These are phyloP conservation scores for Remorina albescens DNA, from an alignment of 2,797 vertebrate species.

Conservation along the genomic window DNA sequence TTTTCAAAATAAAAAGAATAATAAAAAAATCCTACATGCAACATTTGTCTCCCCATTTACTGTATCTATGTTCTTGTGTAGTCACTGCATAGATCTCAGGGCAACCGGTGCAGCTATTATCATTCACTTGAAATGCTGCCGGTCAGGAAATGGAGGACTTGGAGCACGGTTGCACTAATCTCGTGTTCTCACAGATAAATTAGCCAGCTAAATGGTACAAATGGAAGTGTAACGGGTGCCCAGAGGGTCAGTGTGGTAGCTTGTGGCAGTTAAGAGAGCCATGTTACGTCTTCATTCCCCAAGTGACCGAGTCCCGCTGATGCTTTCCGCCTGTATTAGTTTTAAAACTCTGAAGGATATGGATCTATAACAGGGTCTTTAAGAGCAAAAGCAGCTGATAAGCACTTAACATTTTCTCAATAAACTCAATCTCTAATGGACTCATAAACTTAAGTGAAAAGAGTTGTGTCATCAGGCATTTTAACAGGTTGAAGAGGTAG, in stretches of 20 bases:
- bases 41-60: neutral
- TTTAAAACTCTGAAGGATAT: neutral
- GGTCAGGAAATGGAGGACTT: neutral
- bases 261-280: conserved; percentile 10
- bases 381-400: conserved; percentile 1
- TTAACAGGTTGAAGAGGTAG: neutral
- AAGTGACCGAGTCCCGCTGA: conserved; percentile 8
- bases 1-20: no score
- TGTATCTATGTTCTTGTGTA: neutral
- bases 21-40: no score
- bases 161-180: conserved; percentile 7
- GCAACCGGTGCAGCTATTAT: conserved; percentile 18
- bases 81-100: conserved; percentile 21
- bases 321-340: neutral
- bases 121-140: conserved; percentile 23
- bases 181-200: conserved; percentile 17
- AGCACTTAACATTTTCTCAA: conserved; percentile 22
- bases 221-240: conserved; percentile 18
- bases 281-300: conserved; percentile 26
- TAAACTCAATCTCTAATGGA: conserved; percentile 29
- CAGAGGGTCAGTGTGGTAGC: conserved; percentile 7
- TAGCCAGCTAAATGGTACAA: conserved; percentile 23
- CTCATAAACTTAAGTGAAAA: neutral
- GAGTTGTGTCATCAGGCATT: neutral
- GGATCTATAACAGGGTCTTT: conserved; percentile 8